These are phyloP conservation scores for Chrysina gloriosa DNA, from an alignment of 2,888 invertebrate genomes.

Conservation along the genomic window DNA sequence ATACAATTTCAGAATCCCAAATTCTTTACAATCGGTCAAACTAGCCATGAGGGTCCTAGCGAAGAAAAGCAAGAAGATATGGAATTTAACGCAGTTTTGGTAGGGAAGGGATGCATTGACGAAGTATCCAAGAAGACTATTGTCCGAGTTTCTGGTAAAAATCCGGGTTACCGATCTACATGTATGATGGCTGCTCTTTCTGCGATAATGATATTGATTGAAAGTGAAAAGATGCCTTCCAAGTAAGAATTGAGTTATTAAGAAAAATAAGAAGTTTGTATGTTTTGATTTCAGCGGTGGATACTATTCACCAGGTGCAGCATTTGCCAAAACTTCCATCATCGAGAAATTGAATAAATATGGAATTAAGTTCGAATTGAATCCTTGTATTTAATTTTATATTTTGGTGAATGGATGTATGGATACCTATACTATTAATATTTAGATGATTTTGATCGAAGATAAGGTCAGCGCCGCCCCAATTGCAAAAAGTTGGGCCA, in stretches of 20 bases:
- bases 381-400: too few species aligned
- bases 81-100: constrained; percentile 76
- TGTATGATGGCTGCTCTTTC: constrained; percentile 77
- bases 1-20: constrained; percentile 51
- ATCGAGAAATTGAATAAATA: constrained; percentile 79
- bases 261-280: not conserved
- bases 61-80: constrained; percentile 71
- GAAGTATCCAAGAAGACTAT: constrained; percentile 69
- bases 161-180: constrained; percentile 88
- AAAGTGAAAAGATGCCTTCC: constrained; percentile 80
- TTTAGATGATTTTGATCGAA: too few species aligned
- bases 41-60: constrained; percentile 75
- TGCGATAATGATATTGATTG: constrained; percentile 80
- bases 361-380: constrained; percentile 75
- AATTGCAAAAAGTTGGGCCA: too few species aligned
- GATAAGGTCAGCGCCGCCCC: too few species aligned
- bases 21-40: constrained; percentile 78
- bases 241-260: constrained; percentile 66
- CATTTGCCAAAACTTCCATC: constrained; percentile 84
- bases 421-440: too few species aligned
- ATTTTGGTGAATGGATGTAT: too few species aligned
- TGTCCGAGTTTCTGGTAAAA: constrained; percentile 74
- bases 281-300: constrained; percentile 88
- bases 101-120: constrained; percentile 84
- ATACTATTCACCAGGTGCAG: constrained; percentile 86